Base-by-base conservation (phyloP, 2,888 invertebrate species). In the Dolichomitus sp. region DNA sequence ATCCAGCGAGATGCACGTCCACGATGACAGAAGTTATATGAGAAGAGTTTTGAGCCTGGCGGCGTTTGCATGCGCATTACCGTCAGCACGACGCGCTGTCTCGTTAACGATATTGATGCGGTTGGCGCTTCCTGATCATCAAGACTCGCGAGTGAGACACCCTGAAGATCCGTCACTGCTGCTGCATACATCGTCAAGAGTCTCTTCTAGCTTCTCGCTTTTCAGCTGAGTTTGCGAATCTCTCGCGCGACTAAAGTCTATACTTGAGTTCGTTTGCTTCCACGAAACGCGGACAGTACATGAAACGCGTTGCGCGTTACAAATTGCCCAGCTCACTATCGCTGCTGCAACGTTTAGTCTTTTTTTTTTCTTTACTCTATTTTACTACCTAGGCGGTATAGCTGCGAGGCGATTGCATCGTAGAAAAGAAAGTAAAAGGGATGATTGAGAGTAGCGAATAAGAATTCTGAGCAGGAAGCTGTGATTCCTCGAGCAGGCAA, bases 81-180 rank as follows among this genome's bases (percentile, higher is more conserved):
- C 59, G 45, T 74, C 57, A n/a, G 48, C 70, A 48, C 57, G 61
- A 30, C 48, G 40, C 14, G 42, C 68, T 77, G 83, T 77, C 83
- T 80, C 80, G 83, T 83, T 83, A 77, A 77, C 80, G 80, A 83
- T 83, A 83, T 83, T 80, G 80, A 83, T 80, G 83, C 73, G 19
- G 48, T 52, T 54, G 54, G 57, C 63, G 77, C 73, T 83, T 83
- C 83, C 80, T 80, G 83, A 76, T 72, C 37, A 69, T 68, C 72
- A 19, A 42, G 33, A 23, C n/a, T 37, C 17, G 48, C 33, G 57
- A 37, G 37, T 63, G 63, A 30, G 61, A 45, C 54, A 59, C 30
- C 33, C 48, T 57, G 72, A 63, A 68, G 73, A 80, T 73, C 69
- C 69, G 59, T 73, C 83, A 57, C 23, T 66, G 66, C 27, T 17